A percentile compares a stretch with the other conserved stretches of the same genome.
phyloP scores from a whole-genome alignment of 2,797 vertebrate genomes.

The Amblyopsis hoosieri region DNA sequence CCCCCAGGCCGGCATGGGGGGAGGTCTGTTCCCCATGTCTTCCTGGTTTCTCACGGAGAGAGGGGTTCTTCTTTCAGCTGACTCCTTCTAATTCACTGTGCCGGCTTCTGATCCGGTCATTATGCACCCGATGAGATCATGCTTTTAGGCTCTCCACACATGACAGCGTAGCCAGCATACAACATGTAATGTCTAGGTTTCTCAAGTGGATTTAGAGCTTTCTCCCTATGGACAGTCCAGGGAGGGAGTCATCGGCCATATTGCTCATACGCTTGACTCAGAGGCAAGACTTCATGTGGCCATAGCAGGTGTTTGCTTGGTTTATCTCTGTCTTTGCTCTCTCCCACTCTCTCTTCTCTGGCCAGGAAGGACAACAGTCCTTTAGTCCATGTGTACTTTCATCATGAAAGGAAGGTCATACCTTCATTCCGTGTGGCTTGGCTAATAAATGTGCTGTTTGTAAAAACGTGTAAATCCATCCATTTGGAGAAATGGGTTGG shows the following conservation, averaged over 20 bases:
- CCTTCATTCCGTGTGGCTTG: neutral
- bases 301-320: slow-evolving; percentile 19
- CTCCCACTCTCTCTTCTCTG: slow-evolving; percentile 1
- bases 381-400: neutral
- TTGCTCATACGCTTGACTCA: slow-evolving; percentile 22
- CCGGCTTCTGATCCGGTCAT: slow-evolving; percentile 48
- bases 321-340: neutral
- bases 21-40: slow-evolving; percentile 40
- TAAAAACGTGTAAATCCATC: neutral
- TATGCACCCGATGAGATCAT: slow-evolving; percentile 54
- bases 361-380: neutral
- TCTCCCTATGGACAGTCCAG: slow-evolving; percentile 29
- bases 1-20: slow-evolving; percentile 53
- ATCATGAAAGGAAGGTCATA: neutral
- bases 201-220: slow-evolving; percentile 23
- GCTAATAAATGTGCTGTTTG: neutral
- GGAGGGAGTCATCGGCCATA: slow-evolving; percentile 25
- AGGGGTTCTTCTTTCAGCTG: slow-evolving; percentile 54
- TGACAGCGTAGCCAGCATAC: slow-evolving; percentile 43
- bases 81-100: slow-evolving; percentile 58
- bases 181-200: slow-evolving; percentile 39
- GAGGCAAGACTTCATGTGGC: slow-evolving; percentile 14
- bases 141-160: slow-evolving; percentile 33
- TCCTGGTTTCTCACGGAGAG: slow-evolving; percentile 58
- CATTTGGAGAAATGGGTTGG: neutral